A percentile compares a stretch with the other conserved stretches of the same genome.
Conservation (phyloP, 1,140 invertebrate species). For the Tetranychus cinnabarinus region DNA sequence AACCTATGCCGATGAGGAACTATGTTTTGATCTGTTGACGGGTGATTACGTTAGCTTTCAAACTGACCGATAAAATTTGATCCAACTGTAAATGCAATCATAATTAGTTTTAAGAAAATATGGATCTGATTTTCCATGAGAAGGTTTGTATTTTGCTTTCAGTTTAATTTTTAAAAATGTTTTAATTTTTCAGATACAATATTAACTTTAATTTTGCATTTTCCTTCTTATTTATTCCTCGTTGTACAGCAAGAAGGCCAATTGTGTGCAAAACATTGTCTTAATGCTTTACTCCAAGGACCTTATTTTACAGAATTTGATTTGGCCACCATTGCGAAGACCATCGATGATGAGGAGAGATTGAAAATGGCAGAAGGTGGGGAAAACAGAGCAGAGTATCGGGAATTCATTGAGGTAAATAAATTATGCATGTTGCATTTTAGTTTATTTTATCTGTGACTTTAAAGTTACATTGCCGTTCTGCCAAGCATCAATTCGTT, state of each 20-base stretch:
- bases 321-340: conserved; percentile 41
- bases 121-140: conserved; percentile 23
- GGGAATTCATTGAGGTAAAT: conserved; percentile 36
- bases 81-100: neutral
- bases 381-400: conserved; percentile 41
- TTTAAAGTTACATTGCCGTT: too few species aligned
- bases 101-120: neutral
- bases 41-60: too few species aligned
- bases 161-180: neutral
- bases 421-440: too few species aligned
- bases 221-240: conserved; percentile 15
- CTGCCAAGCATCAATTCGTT: too few species aligned
- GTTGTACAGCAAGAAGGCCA: conserved; percentile 51
- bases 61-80: too few species aligned
- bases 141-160: conserved; percentile 17
- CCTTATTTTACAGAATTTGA: conserved; percentile 53
- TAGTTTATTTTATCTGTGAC: too few species aligned
- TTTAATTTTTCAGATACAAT: neutral
- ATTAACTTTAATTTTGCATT: neutral
- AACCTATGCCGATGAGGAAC: too few species aligned
- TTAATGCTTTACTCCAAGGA: conserved; percentile 58
- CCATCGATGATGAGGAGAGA: conserved; percentile 49
- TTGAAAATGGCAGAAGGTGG: conserved; percentile 48
- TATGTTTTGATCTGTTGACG: too few species aligned
- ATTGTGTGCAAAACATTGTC: conserved; percentile 61